Percentiles rank a stretch among this genome's conserved stretches.
phyloP scores from a whole-genome alignment of 2,113 vertebrate species.

The Eulacestoma nigropectus region DNA sequence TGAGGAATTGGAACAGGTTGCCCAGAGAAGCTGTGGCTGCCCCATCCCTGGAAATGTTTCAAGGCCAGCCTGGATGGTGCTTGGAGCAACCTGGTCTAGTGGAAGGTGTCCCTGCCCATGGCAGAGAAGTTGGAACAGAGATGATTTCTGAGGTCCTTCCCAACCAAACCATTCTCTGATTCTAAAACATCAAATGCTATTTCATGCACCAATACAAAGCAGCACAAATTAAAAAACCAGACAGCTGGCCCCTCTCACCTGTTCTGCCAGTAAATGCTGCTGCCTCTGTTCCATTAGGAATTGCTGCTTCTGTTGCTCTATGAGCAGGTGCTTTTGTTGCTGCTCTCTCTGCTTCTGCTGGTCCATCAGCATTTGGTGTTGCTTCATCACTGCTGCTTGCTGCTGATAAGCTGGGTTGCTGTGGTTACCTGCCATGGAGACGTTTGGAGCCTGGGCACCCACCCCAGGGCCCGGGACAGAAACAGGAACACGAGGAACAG shows the following conservation, averaged over 20 bases:
- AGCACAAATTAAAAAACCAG: neutral
- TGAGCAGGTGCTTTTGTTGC: slow-evolving; percentile 73
- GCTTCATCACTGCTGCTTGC: slow-evolving; percentile 83
- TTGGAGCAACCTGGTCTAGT: neutral
- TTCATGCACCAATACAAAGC: neutral
- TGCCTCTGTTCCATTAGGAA: slow-evolving; percentile 82
- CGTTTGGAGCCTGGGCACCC: slow-evolving; percentile 71
- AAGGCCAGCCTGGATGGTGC: neutral
- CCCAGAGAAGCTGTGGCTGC: neutral
- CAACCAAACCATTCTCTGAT: neutral
- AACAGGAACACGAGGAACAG: slow-evolving; percentile 74
- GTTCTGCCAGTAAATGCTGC: slow-evolving; percentile 88
- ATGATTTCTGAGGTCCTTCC: neutral
- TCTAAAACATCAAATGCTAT: neutral
- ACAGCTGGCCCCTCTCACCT: slow-evolving; percentile 70
- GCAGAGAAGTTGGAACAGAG: neutral
- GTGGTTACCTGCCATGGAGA: slow-evolving; percentile 78
- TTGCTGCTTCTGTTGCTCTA: slow-evolving; percentile 77
- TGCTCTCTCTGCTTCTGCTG: slow-evolving; percentile 83
- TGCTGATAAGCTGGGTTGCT: slow-evolving; percentile 80
- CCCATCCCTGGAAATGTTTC: neutral
- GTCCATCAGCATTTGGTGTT: slow-evolving; percentile 82
- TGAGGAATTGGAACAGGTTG: neutral
- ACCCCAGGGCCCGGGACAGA: slow-evolving; percentile 72
- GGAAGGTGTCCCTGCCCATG: neutral